These are phyloP conservation scores for Venturia canescens DNA, from an alignment of 1,140 invertebrate genomes.

Conservation along the genomic window DNA sequence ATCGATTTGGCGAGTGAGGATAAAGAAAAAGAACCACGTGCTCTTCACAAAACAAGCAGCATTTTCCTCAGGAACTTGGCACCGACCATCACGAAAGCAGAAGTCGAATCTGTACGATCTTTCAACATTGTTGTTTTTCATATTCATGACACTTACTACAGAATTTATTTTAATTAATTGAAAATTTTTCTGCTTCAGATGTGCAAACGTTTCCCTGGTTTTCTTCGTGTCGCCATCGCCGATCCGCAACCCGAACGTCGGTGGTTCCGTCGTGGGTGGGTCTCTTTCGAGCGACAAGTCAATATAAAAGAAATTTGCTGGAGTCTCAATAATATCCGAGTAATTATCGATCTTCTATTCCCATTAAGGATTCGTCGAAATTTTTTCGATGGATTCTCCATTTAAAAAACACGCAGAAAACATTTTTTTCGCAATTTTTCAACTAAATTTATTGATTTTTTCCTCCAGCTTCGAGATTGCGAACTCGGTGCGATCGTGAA, in stretches of 20 bases:
- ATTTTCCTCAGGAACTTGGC: constrained; percentile 98
- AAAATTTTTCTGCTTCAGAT: constrained; percentile 79
- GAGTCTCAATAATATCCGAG: constrained; percentile 97
- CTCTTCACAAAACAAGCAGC: constrained; percentile 95
- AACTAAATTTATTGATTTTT: neutral
- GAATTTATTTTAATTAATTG: too few species aligned
- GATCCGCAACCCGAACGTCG: constrained; percentile 97
- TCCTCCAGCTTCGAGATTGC: constrained; percentile 88
- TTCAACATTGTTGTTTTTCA: neutral
- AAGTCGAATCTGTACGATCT: constrained; percentile 93
- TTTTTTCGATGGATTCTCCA: neutral
- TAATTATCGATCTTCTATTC: constrained; percentile 70
- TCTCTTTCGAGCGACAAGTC: constrained; percentile 96
- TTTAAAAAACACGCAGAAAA: neutral
- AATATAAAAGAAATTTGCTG: constrained; percentile 99
- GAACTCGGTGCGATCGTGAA: constrained; percentile 97
- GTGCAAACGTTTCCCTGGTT: constrained; percentile 96
- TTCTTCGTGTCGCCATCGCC: constrained; percentile 96
- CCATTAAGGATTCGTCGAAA: too few species aligned
- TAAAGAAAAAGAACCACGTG: constrained; percentile 81
- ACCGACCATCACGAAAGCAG: constrained; percentile 96
- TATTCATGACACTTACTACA: too few species aligned
- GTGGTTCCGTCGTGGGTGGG: constrained; percentile 98
- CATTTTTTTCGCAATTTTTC: neutral
- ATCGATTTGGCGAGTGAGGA: constrained; percentile 74